A percentile compares a stretch with the other conserved stretches of the same genome.
These are phyloP conservation scores for Dioctria rufipes DNA, from an alignment of 2,888 invertebrate species.

Conservation along the genomic window DNA sequence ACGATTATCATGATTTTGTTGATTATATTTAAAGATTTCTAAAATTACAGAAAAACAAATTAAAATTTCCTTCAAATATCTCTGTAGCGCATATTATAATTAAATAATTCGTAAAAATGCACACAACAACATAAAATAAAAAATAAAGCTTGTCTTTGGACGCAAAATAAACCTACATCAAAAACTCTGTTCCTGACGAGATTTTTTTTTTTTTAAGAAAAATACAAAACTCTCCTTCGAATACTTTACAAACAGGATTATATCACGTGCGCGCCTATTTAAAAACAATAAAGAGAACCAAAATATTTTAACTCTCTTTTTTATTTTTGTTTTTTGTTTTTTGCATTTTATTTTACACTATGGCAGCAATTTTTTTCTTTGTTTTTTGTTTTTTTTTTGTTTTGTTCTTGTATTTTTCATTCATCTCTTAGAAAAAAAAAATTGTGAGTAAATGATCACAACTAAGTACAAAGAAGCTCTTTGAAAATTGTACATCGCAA, in stretches of 20 bases:
- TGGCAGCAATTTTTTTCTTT: slow-evolving; percentile 26
- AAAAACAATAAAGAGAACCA: slow-evolving; percentile 6
- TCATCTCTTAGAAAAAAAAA: slow-evolving; percentile 6
- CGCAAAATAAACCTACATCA: slow-evolving; percentile 33
- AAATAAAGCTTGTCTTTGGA: slow-evolving; percentile 40
- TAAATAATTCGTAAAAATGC: not conserved
- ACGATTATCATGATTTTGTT: not conserved
- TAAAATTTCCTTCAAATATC: not conserved
- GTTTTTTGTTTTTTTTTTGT: not conserved
- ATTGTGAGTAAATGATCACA: slow-evolving; percentile 45
- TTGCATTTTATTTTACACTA: slow-evolving; percentile 37
- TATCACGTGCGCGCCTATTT: slow-evolving; percentile 18
- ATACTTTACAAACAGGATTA: slow-evolving; percentile 37
- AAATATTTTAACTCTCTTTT: slow-evolving; percentile 17
- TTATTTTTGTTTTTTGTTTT: too few relatives aligned
- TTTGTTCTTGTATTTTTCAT: not conserved
- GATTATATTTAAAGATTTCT: not conserved
- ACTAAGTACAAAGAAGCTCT: slow-evolving; percentile 50
- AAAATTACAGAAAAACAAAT: not conserved
- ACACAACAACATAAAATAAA: not conserved
- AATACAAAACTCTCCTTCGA: slow-evolving; percentile 28
- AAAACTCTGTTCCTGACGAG: slow-evolving; percentile 32
- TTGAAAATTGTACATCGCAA: slow-evolving; percentile 56
- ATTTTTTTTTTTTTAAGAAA: slow-evolving; percentile 23
- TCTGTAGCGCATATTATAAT: not conserved